Evolutionary conservation across 2,113 vertebrate genomes (phyloP).

Genomic region (Pristiophorus japonicus): DNA sequence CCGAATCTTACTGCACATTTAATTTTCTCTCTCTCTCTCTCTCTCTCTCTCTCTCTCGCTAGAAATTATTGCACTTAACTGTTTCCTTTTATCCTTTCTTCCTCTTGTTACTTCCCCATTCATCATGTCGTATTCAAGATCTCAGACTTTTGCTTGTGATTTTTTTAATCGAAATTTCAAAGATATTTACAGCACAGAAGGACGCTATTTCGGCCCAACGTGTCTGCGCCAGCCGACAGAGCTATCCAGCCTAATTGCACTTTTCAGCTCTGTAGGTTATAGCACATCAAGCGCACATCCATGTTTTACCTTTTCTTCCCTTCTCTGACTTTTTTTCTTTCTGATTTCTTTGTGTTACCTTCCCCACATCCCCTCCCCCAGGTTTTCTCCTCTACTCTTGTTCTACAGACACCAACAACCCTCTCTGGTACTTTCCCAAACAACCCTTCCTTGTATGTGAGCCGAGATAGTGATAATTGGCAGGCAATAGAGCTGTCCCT

Average conservation of each 20-base stretch:
- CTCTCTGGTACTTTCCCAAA: too few species aligned
- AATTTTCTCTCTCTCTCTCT: neutral
- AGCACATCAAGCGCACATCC: too few species aligned
- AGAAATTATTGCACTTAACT: neutral
- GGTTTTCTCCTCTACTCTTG: neutral
- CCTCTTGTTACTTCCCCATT: neutral
- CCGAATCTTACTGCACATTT: neutral
- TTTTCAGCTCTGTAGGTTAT: too few species aligned
- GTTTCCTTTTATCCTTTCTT: neutral
- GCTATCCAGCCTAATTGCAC: too few species aligned
- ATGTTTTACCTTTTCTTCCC: neutral
- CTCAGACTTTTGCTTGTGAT: neutral
- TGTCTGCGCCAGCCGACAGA: too few species aligned
- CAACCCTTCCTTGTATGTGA: neutral
- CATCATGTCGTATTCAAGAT: neutral
- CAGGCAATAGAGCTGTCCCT: neutral
- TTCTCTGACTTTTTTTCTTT: neutral
- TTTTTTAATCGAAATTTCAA: too few species aligned
- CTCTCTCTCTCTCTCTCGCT: too few species aligned
- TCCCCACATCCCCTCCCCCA: too few species aligned
- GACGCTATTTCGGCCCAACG: too few species aligned
- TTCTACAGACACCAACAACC: neutral
- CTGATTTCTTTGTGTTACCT: neutral
- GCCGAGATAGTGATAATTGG: too few species aligned
- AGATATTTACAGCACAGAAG: too few species aligned